Evolutionary conservation across 1,140 invertebrate genomes (phyloP).

Genomic region (Panulirus ornatus): DNA sequence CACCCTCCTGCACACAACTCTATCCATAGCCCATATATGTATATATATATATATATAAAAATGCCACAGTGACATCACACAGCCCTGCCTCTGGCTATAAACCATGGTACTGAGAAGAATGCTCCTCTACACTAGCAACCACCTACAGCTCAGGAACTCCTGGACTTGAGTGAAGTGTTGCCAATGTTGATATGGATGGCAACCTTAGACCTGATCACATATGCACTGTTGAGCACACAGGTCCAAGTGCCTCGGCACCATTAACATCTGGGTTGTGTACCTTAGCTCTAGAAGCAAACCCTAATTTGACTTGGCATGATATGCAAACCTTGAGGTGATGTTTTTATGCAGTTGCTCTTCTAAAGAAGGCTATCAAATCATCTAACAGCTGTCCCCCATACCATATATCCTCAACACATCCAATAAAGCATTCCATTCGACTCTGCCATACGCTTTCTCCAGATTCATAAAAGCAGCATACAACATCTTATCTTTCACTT

Average conservation of each 20-base stretch:
- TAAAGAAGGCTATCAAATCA: too few relatives aligned
- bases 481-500: too few relatives aligned
- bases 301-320: conserved; percentile 95
- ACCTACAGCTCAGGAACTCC: conserved; percentile 97
- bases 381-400: too few relatives aligned
- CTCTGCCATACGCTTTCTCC: too few relatives aligned
- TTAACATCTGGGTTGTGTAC: conserved; percentile 97
- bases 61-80: too few relatives aligned
- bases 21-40: too few relatives aligned
- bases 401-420: too few relatives aligned
- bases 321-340: conserved; percentile 97
- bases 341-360: too few relatives aligned
- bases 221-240: conserved; percentile 77
- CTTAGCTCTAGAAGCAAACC: conserved; percentile 95
- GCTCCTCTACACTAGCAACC: conserved; percentile 95
- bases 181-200: conserved; percentile 96
- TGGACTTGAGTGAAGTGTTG: conserved; percentile 95
- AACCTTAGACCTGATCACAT: conserved; percentile 87
- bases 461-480: too few relatives aligned
- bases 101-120: conserved; percentile 99
- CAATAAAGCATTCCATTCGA: too few relatives aligned
- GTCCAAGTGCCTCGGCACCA: conserved; percentile 94
- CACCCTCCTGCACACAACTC: too few relatives aligned
- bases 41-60: too few relatives aligned
- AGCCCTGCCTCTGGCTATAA: conserved; percentile 88